Percentiles rank a stretch among this genome's conserved stretches.
Conservation (phyloP, 2,888 invertebrate genomes). For the Phalera bucephala region DNA sequence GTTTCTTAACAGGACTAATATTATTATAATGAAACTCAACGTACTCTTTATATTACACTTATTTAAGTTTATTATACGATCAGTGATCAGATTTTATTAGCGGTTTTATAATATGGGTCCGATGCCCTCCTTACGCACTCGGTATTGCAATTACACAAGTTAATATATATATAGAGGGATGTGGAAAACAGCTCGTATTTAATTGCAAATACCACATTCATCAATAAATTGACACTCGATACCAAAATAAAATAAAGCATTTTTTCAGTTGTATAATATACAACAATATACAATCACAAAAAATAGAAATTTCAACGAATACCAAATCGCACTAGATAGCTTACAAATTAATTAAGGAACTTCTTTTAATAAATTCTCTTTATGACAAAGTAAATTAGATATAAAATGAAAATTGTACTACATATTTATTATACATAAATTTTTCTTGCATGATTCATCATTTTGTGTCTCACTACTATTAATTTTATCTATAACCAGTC, state of each 20-base stretch:
- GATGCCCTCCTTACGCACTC: slow-evolving; percentile 7
- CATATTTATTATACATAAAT: no score
- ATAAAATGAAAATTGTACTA: no score
- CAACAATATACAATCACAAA: no score
- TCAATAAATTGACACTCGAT: background rate
- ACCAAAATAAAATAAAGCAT: slow-evolving; percentile 2
- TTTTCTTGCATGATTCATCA: slow-evolving; percentile 6
- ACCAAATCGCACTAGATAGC: no score
- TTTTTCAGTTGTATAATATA: no score
- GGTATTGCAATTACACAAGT: slow-evolving; percentile 8
- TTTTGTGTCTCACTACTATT: slow-evolving; percentile 28
- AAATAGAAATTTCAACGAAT: no score
- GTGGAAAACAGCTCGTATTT: slow-evolving; percentile 12
- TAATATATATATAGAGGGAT: slow-evolving; percentile 10
- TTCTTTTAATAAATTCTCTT: no score
- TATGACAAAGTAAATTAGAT: no score
- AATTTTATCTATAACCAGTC: slow-evolving; percentile 28
- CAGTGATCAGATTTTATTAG: slow-evolving; percentile 16
- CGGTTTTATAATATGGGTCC: slow-evolving; percentile 12
- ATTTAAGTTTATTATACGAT: background rate
- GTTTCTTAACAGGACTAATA: no score
- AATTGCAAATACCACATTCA: slow-evolving; percentile 8
- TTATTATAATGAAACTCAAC: no score
- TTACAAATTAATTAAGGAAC: no score
- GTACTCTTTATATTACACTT: no score